Base-by-base conservation (phyloP, 2,797 vertebrate genomes). In the Poeciliopsis paucimaculata region DNA sequence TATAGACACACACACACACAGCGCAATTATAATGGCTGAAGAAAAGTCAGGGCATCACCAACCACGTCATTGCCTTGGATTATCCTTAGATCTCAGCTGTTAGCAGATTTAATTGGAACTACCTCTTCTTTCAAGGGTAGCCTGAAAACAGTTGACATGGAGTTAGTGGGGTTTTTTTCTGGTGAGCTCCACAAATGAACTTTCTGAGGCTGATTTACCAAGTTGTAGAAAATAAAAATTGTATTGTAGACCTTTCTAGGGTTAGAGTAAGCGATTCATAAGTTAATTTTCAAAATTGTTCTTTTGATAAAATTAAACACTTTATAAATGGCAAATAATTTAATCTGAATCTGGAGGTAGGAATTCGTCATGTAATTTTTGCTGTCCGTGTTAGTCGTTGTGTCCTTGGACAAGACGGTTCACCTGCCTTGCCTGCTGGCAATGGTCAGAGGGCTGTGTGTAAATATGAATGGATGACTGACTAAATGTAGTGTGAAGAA, bases 41-140 rank as follows among this genome's bases (percentile, higher is more conserved):
- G 31, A 43, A 57, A 55, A 82, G 43, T 72, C 53, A 57, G 5
- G 13, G 34, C 28, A 31, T 28, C 28, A 28, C 41, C 9, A 66
- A 20, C 41, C 26, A 11, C 26, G 15, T 16, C 41, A 28, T 66
- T 64, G 34, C 31, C 28, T 31, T 64, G 26, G 46, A 60, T 84
- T 66, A 84, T 53, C 34, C n/a, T 77, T 43, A 62, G 20, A 81
- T 81, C 26, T 73, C 13, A 60, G 28, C 26, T 77, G 16, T 82
- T 66, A 73, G 12, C 45, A 57, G 23, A 82, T 74, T 84, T 76
- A 78, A 78, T 34, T 80, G 73, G 57, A 76, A 49, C 8, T 57
- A 62, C 18, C 66, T 70, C 71, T 73, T 60, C 23, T 23, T 55
- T 68, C 47, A 71, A 75, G 76, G 47, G 77, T 18, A 15, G 47